phyloP scores from a whole-genome alignment of 1,140 invertebrate genomes.

The Psix sp. region DNA sequence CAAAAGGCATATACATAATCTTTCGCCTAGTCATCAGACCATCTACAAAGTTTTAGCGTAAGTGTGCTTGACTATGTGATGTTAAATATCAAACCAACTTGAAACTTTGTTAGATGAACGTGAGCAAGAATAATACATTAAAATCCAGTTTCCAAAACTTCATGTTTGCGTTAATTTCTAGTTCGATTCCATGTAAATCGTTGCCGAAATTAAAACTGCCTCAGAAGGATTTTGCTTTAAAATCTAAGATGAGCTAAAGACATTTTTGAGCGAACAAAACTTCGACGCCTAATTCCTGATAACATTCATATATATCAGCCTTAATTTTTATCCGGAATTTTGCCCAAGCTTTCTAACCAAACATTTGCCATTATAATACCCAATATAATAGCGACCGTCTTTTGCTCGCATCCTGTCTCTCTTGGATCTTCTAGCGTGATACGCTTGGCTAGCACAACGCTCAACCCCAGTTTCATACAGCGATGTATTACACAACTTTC shows the following conservation, averaged over 20 bases:
- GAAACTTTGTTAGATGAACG: constrained; percentile 15
- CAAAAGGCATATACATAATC: constrained; percentile 21
- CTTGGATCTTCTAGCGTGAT: constrained; percentile 23
- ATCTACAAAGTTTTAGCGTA: constrained; percentile 10
- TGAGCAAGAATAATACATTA: constrained; percentile 23
- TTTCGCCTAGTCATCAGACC: constrained; percentile 25
- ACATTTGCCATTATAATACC: background rate
- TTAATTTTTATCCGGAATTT: constrained; percentile 25
- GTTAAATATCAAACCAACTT: constrained; percentile 27
- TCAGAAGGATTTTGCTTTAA: no score
- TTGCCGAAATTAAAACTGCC: no score
- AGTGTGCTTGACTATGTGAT: constrained; percentile 11
- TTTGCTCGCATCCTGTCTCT: constrained; percentile 10
- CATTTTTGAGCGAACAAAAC: no score
- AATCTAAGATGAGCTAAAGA: no score
- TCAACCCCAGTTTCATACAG: constrained; percentile 24
- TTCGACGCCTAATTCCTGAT: no score
- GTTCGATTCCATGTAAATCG: background rate
- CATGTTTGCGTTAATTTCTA: background rate
- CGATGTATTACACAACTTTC: constrained; percentile 32
- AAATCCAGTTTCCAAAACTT: background rate
- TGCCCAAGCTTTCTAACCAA: constrained; percentile 15
- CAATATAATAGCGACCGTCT: constrained; percentile 27
- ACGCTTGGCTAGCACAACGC: constrained; percentile 11
- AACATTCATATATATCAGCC: constrained; percentile 22